Conservation (phyloP, 2,888 invertebrate species). For the Hydriomena furcata region DNA sequence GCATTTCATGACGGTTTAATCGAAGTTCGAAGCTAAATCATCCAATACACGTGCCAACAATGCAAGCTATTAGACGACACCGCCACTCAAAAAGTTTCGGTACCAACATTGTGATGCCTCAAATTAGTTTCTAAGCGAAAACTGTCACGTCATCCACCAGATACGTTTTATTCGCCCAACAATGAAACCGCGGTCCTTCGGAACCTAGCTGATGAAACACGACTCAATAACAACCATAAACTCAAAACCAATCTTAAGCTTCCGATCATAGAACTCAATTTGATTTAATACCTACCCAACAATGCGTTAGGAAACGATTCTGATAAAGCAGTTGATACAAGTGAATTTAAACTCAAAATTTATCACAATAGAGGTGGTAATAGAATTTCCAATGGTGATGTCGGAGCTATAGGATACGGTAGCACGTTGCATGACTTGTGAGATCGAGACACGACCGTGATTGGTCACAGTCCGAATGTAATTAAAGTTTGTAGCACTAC, state of each 20-base stretch:
- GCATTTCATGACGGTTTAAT: conserved; percentile 31
- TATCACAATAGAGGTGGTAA: conserved; percentile 32
- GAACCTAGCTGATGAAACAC: conserved; percentile 55
- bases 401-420: conserved; percentile 70
- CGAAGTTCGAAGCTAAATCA: conserved; percentile 39
- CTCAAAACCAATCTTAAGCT: conserved; percentile 43
- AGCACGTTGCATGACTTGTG: conserved; percentile 82
- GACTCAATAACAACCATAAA: conserved; percentile 59
- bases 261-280: conserved; percentile 61
- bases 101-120: conserved; percentile 75
- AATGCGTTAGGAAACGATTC: conserved; percentile 59
- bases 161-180: conserved; percentile 77
- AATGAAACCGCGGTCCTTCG: conserved; percentile 77
- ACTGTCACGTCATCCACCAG: conserved; percentile 75
- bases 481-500: conserved; percentile 82
- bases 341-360: conserved; percentile 56
- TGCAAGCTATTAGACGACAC: conserved; percentile 58
- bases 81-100: conserved; percentile 75
- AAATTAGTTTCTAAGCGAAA: conserved; percentile 81
- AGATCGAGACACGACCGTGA: conserved; percentile 81
- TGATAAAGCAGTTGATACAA: conserved; percentile 43
- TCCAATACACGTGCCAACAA: conserved; percentile 67
- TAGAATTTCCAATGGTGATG: conserved; percentile 48
- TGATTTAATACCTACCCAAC: conserved; percentile 54
- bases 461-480: conserved; percentile 83